These are phyloP conservation scores for Hapalemur alaotrensis DNA, from an alignment of 2,797 vertebrate species.

Conservation along the genomic window DNA sequence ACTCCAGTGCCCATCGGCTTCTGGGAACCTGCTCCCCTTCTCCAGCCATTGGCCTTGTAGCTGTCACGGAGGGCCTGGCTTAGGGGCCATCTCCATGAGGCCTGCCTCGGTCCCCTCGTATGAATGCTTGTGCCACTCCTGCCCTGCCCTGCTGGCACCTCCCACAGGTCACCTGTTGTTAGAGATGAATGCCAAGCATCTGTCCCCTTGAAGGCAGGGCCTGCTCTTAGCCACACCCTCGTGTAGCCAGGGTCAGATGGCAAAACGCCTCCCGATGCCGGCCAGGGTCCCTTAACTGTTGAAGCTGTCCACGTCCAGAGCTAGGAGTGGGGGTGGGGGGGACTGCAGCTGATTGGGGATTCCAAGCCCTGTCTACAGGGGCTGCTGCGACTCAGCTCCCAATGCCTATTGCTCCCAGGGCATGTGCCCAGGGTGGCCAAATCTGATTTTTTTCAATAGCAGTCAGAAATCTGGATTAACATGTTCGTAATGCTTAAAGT, in stretches of 20 bases:
- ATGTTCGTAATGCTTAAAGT: neutral
- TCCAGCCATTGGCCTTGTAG: neutral
- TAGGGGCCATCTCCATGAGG: neutral
- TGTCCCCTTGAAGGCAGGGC: neutral
- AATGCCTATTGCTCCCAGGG: neutral
- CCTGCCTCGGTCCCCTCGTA: neutral
- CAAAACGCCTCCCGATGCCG: neutral
- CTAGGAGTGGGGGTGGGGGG: rapidly evolving
- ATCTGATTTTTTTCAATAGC: neutral
- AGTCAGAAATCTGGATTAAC: neutral
- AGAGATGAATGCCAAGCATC: neutral
- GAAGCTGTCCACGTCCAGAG: rapidly evolving
- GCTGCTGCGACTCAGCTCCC: neutral
- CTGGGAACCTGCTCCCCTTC: neutral
- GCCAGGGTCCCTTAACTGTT: neutral
- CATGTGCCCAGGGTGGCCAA: neutral
- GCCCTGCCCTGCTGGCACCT: neutral
- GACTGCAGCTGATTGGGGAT: no score
- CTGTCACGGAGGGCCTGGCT: neutral
- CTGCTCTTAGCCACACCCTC: neutral
- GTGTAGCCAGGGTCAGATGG: neutral
- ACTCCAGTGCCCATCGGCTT: neutral
- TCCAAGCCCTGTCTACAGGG: neutral
- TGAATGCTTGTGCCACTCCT: neutral
- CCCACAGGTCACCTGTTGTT: neutral